These are phyloP conservation scores for Ormyrus thymus DNA, from an alignment of 2,888 invertebrate genomes.

Conservation along the genomic window DNA sequence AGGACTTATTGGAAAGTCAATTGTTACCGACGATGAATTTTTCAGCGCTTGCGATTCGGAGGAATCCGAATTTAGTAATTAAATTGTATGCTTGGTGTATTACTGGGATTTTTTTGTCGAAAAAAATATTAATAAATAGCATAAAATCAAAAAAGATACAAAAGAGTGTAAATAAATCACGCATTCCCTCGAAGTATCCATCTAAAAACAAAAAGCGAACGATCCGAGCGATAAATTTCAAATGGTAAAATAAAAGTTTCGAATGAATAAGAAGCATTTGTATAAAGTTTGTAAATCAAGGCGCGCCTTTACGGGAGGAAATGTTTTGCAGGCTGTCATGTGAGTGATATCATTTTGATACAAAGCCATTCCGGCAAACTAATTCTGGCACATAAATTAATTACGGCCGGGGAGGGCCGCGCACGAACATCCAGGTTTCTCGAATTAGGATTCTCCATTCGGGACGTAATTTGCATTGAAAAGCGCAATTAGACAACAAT, in stretches of 20 bases:
- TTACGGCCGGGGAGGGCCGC: background rate
- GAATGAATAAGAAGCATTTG: too few species aligned
- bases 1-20: background rate
- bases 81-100: too few species aligned
- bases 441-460: conserved; percentile 1
- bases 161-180: too few species aligned
- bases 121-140: too few species aligned
- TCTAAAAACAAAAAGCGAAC: too few species aligned
- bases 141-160: too few species aligned
- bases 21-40: conserved; percentile 19
- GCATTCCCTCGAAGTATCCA: too few species aligned
- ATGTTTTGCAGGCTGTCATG: background rate
- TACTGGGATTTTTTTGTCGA: too few species aligned
- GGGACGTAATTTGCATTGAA: background rate
- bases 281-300: too few species aligned
- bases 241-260: too few species aligned
- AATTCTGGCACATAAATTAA: conserved; percentile 8
- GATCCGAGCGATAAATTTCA: too few species aligned
- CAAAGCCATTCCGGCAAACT: conserved; percentile 9
- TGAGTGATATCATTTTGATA: conserved; percentile 10
- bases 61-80: background rate
- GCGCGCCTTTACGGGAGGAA: too few species aligned
- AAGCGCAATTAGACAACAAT: background rate
- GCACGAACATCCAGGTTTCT: background rate
- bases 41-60: conserved; percentile 37